Percentiles rank a stretch among this genome's conserved stretches.
phyloP scores from a whole-genome alignment of 2,113 vertebrate species.

The Podarcis cretensis region DNA sequence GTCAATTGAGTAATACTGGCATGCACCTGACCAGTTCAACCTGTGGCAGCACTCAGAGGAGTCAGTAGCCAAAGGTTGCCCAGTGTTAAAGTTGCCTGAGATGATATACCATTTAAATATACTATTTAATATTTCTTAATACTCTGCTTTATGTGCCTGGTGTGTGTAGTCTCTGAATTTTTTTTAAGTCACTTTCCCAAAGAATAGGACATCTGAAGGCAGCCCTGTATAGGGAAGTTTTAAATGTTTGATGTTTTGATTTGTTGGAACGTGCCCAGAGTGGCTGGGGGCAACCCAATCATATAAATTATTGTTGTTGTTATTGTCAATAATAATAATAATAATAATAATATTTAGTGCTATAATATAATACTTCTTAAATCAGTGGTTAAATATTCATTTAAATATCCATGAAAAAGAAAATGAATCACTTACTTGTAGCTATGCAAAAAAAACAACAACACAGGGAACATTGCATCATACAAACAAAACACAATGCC shows the following conservation, averaged over 20 bases:
- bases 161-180: rapidly evolving
- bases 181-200: background rate
- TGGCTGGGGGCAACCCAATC: too few species aligned
- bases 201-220: background rate
- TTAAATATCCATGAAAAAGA: slow-evolving; percentile 7
- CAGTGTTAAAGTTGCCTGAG: background rate
- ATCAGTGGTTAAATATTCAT: background rate
- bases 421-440: background rate
- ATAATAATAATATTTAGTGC: too few species aligned
- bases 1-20: background rate
- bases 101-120: too few species aligned
- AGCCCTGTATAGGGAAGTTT: too few species aligned
- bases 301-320: too few species aligned
- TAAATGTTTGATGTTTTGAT: too few species aligned
- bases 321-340: too few species aligned
- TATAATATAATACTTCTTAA: slow-evolving; percentile 9
- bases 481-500: slow-evolving; percentile 15
- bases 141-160: background rate
- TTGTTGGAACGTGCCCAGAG: too few species aligned
- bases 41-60: background rate
- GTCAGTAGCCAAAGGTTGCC: background rate
- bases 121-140: background rate
- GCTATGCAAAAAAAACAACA: slow-evolving; percentile 1
- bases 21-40: background rate
- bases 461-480: background rate